phyloP scores from a whole-genome alignment of 2,888 invertebrate species.

The Lasioglossum zephyrum region DNA sequence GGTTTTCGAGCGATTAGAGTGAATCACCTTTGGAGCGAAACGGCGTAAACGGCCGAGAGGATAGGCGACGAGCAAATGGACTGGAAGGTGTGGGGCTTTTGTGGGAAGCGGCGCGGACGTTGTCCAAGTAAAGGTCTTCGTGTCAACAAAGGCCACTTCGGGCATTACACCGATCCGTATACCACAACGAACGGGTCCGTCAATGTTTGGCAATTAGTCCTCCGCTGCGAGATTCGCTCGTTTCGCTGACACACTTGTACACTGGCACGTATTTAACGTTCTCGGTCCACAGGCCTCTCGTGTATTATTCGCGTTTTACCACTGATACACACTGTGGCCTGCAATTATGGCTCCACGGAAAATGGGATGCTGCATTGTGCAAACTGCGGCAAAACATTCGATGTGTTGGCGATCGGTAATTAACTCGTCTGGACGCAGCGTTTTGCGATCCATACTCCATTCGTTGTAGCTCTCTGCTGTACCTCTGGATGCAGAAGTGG shows the following conservation, averaged over 20 bases:
- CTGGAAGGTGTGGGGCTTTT: constrained; percentile 75
- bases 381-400: not conserved
- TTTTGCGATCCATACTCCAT: too few species aligned
- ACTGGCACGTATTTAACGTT: constrained; percentile 23
- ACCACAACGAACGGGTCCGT: constrained; percentile 71
- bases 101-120: constrained; percentile 69
- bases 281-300: not conserved
- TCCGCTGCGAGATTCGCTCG: constrained; percentile 64
- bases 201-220: constrained; percentile 82
- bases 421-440: too few species aligned
- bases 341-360: not conserved
- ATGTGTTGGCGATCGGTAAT: not conserved
- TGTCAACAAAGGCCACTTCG: constrained; percentile 79
- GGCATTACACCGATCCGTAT: constrained; percentile 63
- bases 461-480: too few species aligned
- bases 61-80: constrained; percentile 74
- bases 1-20: constrained; percentile 9
- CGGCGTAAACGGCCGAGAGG: constrained; percentile 1
- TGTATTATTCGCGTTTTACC: constrained; percentile 33
- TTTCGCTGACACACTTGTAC: constrained; percentile 57
- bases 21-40: constrained; percentile 15
- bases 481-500: too few species aligned
- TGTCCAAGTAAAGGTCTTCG: constrained; percentile 73
- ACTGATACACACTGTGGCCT: not conserved
- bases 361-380: not conserved